Evolutionary conservation across 2,113 vertebrate genomes (phyloP).

Genomic region (Edolisoma coerulescens): DNA sequence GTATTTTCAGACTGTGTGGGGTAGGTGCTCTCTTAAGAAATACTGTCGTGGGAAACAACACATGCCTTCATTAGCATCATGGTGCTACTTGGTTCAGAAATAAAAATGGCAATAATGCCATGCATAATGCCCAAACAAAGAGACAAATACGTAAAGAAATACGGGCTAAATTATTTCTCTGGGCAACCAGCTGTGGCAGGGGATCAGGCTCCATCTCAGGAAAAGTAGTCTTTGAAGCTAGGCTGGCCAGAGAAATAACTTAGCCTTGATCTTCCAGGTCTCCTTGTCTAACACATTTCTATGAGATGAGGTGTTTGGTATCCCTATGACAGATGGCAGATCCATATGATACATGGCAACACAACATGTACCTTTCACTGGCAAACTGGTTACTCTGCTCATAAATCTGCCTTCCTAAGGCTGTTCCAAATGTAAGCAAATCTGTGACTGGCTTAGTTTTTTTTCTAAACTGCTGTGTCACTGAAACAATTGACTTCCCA

Average conservation of each 20-base stretch:
- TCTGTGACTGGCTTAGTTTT: not conserved
- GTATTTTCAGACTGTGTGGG: not conserved
- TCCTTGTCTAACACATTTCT: not conserved
- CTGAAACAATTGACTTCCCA: not conserved
- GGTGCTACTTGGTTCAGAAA: not conserved
- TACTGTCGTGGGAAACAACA: not conserved
- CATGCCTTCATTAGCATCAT: not conserved
- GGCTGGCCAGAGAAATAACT: not conserved
- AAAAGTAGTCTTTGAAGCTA: not conserved
- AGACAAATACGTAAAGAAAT: not conserved
- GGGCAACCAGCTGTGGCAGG: not conserved
- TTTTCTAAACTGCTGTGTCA: not conserved
- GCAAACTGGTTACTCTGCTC: not conserved
- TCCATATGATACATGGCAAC: not conserved
- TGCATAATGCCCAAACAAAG: constrained; percentile 9
- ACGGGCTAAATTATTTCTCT: constrained; percentile 22
- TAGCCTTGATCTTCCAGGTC: not conserved
- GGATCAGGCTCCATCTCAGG: not conserved
- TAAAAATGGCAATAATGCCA: not conserved
- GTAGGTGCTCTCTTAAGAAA: not conserved
- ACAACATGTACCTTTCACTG: not conserved
- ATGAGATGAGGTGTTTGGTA: not conserved
- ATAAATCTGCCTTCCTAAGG: not conserved
- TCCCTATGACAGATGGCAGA: not conserved
- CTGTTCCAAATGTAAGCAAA: not conserved